phyloP scores from a whole-genome alignment of 2,113 vertebrate genomes.

The Micromys minutus region DNA sequence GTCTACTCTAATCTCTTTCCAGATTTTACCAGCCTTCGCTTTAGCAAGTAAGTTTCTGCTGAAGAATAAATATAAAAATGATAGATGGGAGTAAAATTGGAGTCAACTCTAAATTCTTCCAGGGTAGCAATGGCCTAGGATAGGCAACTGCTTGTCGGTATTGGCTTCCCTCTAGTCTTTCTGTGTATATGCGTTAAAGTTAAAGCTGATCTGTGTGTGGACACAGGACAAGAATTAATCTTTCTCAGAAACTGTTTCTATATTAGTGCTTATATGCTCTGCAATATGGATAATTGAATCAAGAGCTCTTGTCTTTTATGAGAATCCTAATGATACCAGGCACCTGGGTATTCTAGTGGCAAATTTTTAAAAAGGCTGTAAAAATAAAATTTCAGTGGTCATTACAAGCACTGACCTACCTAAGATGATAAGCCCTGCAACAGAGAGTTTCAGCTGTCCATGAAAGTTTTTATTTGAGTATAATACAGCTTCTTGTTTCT shows the following conservation, averaged over 20 bases:
- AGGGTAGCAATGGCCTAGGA: fast-evolving
- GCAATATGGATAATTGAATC: neutral
- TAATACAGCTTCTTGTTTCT: neutral
- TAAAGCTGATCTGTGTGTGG: neutral
- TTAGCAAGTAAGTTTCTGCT: neutral
- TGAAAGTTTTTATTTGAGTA: neutral
- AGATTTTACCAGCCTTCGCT: neutral
- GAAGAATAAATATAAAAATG: neutral
- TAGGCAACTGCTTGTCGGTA: neutral
- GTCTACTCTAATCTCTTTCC: neutral
- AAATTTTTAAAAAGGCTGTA: neutral
- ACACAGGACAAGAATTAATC: neutral
- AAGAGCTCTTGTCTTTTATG: neutral
- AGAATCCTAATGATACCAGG: neutral
- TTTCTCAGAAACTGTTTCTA: neutral
- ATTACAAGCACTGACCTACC: neutral
- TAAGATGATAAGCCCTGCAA: neutral
- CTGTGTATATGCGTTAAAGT: neutral
- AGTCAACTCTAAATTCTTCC: neutral
- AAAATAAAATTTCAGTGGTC: neutral
- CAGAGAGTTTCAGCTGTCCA: neutral
- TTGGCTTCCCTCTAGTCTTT: neutral
- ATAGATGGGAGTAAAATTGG: neutral
- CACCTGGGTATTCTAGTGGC: neutral
- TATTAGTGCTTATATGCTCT: neutral